Conservation (phyloP, 1,140 invertebrate genomes). For the Trachymyrmex cornetzi region DNA sequence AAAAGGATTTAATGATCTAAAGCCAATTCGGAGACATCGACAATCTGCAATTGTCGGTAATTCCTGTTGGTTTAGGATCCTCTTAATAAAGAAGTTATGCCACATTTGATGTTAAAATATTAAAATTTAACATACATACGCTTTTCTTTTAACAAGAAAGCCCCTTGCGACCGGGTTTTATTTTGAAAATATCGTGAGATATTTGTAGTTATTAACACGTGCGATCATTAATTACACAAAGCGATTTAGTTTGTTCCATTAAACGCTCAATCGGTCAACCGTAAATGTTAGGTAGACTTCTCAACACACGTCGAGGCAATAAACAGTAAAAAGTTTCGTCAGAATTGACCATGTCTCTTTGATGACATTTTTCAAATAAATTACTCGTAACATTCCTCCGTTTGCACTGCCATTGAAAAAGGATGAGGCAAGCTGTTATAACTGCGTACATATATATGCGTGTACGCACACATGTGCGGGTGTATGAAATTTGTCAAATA, state of each 20-base stretch:
- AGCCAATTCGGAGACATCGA: too few relatives aligned
- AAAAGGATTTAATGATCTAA: too few relatives aligned
- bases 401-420: slow-evolving; percentile 21
- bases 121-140: too few relatives aligned
- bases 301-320: slow-evolving; percentile 53
- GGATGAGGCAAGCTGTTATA: not conserved
- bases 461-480: not conserved
- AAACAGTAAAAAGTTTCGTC: slow-evolving; percentile 60
- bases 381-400: slow-evolving; percentile 57
- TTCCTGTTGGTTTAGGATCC: too few relatives aligned
- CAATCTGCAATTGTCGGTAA: too few relatives aligned
- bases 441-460: too few relatives aligned
- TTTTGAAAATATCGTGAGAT: not conserved
- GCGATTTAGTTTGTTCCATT: slow-evolving; percentile 42
- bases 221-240: slow-evolving; percentile 45
- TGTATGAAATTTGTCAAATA: slow-evolving; percentile 31
- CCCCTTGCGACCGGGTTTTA: not conserved
- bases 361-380: slow-evolving; percentile 63
- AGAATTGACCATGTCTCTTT: slow-evolving; percentile 59
- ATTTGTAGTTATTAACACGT: slow-evolving; percentile 21
- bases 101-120: too few relatives aligned
- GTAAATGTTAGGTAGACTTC: slow-evolving; percentile 37
- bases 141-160: not conserved
- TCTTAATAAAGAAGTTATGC: too few relatives aligned
- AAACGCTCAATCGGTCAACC: slow-evolving; percentile 32